Base-by-base conservation (phyloP, 2,113 vertebrate species). In the Bothrops jararaca region DNA sequence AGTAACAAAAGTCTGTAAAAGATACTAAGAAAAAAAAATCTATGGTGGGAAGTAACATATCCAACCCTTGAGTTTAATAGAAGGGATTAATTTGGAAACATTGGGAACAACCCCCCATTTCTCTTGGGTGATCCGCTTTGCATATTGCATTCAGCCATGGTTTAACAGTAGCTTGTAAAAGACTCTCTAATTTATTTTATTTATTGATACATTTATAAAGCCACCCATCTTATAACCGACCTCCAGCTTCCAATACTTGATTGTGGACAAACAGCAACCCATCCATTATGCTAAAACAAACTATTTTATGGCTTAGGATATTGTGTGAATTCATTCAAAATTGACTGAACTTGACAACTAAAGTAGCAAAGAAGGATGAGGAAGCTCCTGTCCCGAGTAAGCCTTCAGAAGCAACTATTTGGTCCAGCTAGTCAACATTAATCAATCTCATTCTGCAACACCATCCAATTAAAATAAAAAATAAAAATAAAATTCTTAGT, bases 1-100 rank as follows among this genome's bases (percentile, higher is more conserved):
- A 94, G 0, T 22, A 89, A 93, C n/a, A 94, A 93, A 64, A 53
- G 23, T 23, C 39, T 93, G 90, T 94, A 48, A 95, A 96, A 93
- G 29, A 93, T 93, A 52, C 80, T 60, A 85, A 86, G 26, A 45
- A 26, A 90, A 60, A 23, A 48, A 92, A 93, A 92, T 88, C 54
- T 2, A 13, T 1, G 24, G 6, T 2, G 74, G 20, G 42, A 15
- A 69, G 48, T 12, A 86, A 54, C 57, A 4, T 58, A 85, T n/a
- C 57, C 80, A 86, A 86, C 60, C 11, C 4, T 53, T 52, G 4
- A n/a, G 45, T 34, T 69, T 87, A 64, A 64, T 29, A 92, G 34
- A n/a, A 69, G 48, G 5, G 6, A n/a, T 52, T 56, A 39, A 22
- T 87, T 58, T 26, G 91, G 57, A 58, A 34, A 22, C 50, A 2